A percentile compares a stretch with the other conserved stretches of the same genome.
Conservation (phyloP, 2,888 invertebrate genomes). For the Pemphredon lugubris region DNA sequence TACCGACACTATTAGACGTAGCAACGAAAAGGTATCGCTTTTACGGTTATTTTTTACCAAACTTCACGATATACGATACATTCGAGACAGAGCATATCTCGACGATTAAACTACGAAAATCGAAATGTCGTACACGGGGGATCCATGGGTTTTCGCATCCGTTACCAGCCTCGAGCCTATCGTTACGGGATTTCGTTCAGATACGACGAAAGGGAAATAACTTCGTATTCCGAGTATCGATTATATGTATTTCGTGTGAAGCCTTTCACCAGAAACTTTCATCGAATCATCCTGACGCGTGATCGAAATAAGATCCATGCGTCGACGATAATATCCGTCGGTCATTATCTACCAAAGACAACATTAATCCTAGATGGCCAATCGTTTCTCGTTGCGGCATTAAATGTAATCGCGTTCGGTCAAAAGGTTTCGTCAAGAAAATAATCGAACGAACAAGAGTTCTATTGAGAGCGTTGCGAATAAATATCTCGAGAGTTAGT, state of each 20-base stretch:
- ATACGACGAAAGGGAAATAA: too few species aligned
- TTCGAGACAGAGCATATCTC: constrained; percentile 27
- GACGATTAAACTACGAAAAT: constrained; percentile 30
- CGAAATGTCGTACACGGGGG: constrained; percentile 51
- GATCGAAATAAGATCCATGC: neutral
- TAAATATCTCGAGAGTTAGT: too few species aligned
- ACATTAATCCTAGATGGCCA: neutral
- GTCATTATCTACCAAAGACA: neutral
- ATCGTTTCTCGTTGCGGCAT: neutral
- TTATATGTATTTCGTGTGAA: constrained; percentile 47
- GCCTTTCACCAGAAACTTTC: constrained; percentile 28
- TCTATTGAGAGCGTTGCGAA: too few species aligned
- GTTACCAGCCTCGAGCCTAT: neutral
- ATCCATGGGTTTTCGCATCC: constrained; percentile 24
- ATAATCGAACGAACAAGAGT: too few species aligned
- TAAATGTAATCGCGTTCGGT: too few species aligned
- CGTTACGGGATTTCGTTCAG: too few species aligned
- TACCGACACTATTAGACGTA: constrained; percentile 22
- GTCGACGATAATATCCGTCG: neutral
- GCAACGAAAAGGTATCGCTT: constrained; percentile 29
- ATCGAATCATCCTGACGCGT: neutral
- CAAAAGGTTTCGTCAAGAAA: too few species aligned
- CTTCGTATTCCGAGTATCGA: constrained; percentile 38
- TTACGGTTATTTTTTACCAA: constrained; percentile 24
- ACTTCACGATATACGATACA: constrained; percentile 6